Conservation (phyloP, 2,888 invertebrate genomes). For the Ashinkailepas kermadecensis region DNA sequence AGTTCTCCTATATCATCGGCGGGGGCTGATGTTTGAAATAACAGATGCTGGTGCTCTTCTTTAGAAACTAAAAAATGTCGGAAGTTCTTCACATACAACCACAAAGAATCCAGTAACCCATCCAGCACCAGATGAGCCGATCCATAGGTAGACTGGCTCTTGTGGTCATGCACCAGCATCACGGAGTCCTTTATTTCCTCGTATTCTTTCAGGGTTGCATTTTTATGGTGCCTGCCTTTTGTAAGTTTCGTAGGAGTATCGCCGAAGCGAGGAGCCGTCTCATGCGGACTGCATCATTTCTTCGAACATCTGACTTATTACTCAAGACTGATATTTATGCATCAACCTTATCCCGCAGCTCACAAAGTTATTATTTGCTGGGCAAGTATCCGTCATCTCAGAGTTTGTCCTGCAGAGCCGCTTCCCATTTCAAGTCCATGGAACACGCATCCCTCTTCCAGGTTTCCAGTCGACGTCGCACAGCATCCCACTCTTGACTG, state of each 20-base stretch:
- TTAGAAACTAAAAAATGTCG: not conserved
- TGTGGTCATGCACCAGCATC: not conserved
- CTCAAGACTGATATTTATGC: not conserved
- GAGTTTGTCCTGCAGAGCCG: not conserved
- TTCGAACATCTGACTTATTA: not conserved
- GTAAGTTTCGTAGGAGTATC: not conserved
- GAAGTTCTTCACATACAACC: not conserved
- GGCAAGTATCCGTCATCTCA: not conserved
- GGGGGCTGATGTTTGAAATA: not conserved
- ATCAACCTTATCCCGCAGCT: not conserved
- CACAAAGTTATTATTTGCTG: not conserved
- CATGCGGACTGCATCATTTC: not conserved
- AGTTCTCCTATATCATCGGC: not conserved
- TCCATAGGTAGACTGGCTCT: not conserved
- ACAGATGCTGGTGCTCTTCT: not conserved
- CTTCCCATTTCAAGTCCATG: not conserved
- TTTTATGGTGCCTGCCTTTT: not conserved
- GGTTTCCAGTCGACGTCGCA: not conserved
- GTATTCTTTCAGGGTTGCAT: not conserved
- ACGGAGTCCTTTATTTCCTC: not conserved
- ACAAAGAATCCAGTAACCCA: not conserved
- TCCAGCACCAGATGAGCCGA: not conserved
- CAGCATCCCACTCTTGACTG: not conserved
- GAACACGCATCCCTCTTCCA: not conserved
- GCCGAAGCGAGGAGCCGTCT: not conserved